Evolutionary conservation across 30 jellyfish, hydroid and myxozoan genomes (phyloP).

Genomic region (Calvadosia cruxmelitensis): DNA sequence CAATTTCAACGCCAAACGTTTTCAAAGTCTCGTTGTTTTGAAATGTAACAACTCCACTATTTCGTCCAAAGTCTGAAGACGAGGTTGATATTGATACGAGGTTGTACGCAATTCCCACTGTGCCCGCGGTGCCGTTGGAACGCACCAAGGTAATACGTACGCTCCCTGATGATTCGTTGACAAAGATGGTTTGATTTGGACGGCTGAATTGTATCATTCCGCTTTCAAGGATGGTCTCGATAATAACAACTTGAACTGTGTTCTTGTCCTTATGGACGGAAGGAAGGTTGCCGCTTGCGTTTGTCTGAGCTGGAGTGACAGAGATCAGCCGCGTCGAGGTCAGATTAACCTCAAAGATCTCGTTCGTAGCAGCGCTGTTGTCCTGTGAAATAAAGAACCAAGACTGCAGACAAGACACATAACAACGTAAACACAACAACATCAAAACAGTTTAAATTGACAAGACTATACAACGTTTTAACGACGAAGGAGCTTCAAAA

Average conservation of each 20-base stretch:
- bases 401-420: neutral
- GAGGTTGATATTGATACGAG: slow-evolving; percentile 25
- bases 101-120: slow-evolving; percentile 67
- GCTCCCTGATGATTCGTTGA: slow-evolving; percentile 47
- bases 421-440: too few species aligned
- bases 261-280: slow-evolving; percentile 13
- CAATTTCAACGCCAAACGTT: slow-evolving; percentile 16
- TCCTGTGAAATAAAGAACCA: slow-evolving; percentile 23
- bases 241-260: slow-evolving; percentile 66
- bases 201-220: slow-evolving; percentile 44
- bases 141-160: slow-evolving; percentile 22
- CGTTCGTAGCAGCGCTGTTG: slow-evolving; percentile 46
- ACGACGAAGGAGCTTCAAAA: too few species aligned
- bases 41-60: slow-evolving; percentile 53
- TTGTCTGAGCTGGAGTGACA: slow-evolving; percentile 19
- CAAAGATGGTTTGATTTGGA: slow-evolving; percentile 9
- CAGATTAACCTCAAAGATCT: slow-evolving; percentile 51
- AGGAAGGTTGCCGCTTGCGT: slow-evolving; percentile 29
- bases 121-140: slow-evolving; percentile 57
- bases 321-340: slow-evolving; percentile 40
- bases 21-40: slow-evolving; percentile 20
- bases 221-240: slow-evolving; percentile 49
- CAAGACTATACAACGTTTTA: too few species aligned
- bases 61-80: slow-evolving; percentile 34
- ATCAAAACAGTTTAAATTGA: too few species aligned